Conservation (phyloP, 1,140 invertebrate species). For the Procambarus clarkii region DNA sequence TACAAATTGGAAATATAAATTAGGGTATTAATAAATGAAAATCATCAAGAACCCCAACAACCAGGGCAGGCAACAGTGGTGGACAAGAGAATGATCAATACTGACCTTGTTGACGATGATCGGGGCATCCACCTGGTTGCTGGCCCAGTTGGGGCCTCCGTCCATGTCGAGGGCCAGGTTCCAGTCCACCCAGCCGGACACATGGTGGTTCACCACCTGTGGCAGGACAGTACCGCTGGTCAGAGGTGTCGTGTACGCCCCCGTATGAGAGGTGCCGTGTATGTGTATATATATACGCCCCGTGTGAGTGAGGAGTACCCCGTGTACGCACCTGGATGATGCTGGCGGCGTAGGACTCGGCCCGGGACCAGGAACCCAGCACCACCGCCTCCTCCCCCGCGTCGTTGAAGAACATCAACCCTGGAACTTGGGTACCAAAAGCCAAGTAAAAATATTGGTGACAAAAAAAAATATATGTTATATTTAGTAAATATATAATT, state of each 20-base stretch:
- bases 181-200: constrained; percentile 90
- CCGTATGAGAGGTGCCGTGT: no score
- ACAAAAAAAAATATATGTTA: no score
- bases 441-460: no score
- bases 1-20: no score
- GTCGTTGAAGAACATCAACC: neutral
- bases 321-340: constrained; percentile 81
- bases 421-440: neutral
- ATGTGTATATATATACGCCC: no score
- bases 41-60: no score
- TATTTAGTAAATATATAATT: no score
- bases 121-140: constrained; percentile 86
- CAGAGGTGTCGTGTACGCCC: no score
- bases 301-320: no score
- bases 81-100: no score
- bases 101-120: constrained; percentile 76
- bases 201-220: constrained; percentile 79
- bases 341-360: constrained; percentile 82
- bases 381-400: constrained; percentile 78
- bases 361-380: constrained; percentile 86
- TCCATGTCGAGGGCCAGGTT: constrained; percentile 85
- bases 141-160: constrained; percentile 89
- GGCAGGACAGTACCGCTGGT: neutral
- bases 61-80: no score
- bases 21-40: no score